These are phyloP conservation scores for Seira ritae DNA, from an alignment of 2,888 invertebrate genomes.

Conservation along the genomic window DNA sequence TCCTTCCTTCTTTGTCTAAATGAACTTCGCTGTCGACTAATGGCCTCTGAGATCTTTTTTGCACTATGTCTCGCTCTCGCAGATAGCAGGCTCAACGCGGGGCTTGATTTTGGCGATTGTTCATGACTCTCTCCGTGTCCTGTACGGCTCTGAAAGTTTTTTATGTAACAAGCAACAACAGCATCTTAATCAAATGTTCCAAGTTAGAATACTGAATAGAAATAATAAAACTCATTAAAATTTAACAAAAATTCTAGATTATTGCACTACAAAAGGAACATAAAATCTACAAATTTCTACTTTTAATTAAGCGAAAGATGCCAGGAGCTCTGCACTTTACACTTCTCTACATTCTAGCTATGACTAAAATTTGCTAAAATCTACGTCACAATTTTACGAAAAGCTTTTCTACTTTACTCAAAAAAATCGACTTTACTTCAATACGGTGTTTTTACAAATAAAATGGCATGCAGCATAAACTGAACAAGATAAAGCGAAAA, in stretches of 20 bases:
- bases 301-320: too few relatives aligned
- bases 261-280: too few relatives aligned
- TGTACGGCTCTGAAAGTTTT: constrained; percentile 63
- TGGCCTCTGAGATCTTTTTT: constrained; percentile 33
- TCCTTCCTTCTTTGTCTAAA: neutral
- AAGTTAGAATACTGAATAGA: neutral
- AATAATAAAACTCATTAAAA: neutral
- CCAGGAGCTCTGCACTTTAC: too few relatives aligned
- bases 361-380: neutral
- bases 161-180: constrained; percentile 13
- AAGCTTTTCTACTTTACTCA: too few relatives aligned
- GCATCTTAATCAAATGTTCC: neutral
- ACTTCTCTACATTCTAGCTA: too few relatives aligned
- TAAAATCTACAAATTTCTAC: too few relatives aligned
- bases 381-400: neutral
- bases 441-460: too few relatives aligned
- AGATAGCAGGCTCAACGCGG: constrained; percentile 43
- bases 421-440: too few relatives aligned
- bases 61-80: constrained; percentile 29
- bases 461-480: neutral
- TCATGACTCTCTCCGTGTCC: constrained; percentile 64
- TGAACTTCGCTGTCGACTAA: constrained; percentile 19
- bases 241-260: neutral
- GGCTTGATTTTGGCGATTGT: constrained; percentile 53
- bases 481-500: neutral